Conservation (phyloP, 1,140 invertebrate species). For the Acromyrmex echinatior region DNA sequence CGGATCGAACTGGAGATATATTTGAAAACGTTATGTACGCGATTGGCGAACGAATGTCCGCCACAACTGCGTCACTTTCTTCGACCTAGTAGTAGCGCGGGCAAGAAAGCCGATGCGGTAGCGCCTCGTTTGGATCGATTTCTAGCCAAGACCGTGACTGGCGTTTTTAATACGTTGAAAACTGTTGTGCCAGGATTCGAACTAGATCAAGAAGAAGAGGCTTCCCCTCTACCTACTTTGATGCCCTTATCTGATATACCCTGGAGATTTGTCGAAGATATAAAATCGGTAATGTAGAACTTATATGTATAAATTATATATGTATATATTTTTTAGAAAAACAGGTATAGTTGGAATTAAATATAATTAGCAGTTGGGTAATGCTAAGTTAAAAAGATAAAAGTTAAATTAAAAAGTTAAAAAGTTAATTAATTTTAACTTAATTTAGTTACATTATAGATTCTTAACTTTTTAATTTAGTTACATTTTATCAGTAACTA, state of each 20-base stretch:
- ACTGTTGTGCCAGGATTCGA: conserved; percentile 85
- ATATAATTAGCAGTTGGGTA: background rate
- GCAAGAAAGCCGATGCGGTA: conserved; percentile 83
- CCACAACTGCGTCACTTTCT: conserved; percentile 82
- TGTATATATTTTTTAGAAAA: background rate
- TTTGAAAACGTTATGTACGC: conserved; percentile 80
- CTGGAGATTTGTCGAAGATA: conserved; percentile 83
- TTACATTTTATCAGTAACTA: no score
- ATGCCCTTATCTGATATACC: conserved; percentile 84
- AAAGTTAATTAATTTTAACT: no score
- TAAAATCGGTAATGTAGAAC: conserved; percentile 78
- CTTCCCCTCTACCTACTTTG: conserved; percentile 77
- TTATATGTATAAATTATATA: background rate
- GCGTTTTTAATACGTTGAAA: conserved; percentile 83
- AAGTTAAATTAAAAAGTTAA: no score
- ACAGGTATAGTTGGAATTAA: background rate
- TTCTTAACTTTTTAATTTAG: no score
- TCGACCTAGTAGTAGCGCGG: conserved; percentile 79
- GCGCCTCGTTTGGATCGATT: conserved; percentile 83
- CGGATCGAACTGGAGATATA: conserved; percentile 82
- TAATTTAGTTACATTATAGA: no score
- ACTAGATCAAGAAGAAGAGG: conserved; percentile 83
- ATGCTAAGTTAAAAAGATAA: no score
- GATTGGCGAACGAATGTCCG: conserved; percentile 80
- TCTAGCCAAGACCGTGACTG: conserved; percentile 83